Conservation (phyloP, 1,140 invertebrate genomes). For the Listronotus oregonensis region DNA sequence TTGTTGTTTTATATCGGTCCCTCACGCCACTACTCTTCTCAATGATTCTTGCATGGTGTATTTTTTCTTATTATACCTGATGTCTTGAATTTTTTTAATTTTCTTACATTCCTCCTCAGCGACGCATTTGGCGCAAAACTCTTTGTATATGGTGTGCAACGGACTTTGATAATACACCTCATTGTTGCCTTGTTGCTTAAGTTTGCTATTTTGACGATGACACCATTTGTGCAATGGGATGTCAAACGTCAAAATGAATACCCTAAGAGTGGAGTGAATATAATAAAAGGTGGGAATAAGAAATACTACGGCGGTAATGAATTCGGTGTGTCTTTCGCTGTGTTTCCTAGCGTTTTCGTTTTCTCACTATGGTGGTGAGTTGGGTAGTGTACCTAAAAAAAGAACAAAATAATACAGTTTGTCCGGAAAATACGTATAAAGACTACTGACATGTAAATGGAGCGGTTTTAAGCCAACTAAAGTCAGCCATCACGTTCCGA, state of each 20-base stretch:
- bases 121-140: conserved; percentile 26
- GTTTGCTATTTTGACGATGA: conserved; percentile 26
- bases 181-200: not conserved
- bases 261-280: conserved; percentile 28
- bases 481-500: no score
- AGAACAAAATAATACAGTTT: no score
- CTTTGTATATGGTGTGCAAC: conserved; percentile 24
- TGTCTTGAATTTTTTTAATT: conserved; percentile 28
- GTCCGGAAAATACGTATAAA: no score
- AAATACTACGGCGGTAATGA: conserved; percentile 29
- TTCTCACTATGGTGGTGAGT: conserved; percentile 14
- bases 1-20: no score
- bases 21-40: conserved; percentile 19
- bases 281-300: conserved; percentile 26
- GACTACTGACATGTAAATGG: no score
- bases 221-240: conserved; percentile 27
- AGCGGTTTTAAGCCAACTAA: no score
- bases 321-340: conserved; percentile 18
- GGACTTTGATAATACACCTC: conserved; percentile 29
- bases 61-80: conserved; percentile 16
- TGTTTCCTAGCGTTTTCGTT: conserved; percentile 4
- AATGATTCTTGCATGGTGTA: conserved; percentile 25
- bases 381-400: conserved; percentile 24
- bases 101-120: conserved; percentile 25
- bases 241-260: conserved; percentile 12